A percentile compares a stretch with the other conserved stretches of the same genome.
Evolutionary conservation across 2,888 invertebrate species (phyloP).

Genomic region (Patella depressa): DNA sequence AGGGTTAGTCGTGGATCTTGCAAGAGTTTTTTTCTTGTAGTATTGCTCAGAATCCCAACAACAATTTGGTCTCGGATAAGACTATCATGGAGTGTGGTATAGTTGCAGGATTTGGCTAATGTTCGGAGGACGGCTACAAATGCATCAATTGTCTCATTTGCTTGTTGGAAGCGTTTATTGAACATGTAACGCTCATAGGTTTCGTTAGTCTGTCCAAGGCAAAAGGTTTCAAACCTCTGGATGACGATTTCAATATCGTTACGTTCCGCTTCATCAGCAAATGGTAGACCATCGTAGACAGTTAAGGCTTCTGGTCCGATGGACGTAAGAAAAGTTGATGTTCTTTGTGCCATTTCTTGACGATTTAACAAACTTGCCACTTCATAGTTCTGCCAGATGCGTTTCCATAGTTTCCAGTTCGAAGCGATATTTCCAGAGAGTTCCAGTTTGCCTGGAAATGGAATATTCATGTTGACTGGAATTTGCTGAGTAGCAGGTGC

Average conservation of each 20-base stretch:
- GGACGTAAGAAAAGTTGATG: background rate
- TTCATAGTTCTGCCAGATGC: background rate
- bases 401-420: background rate
- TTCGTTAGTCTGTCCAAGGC: slow-evolving; percentile 14
- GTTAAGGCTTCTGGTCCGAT: slow-evolving; percentile 6
- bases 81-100: slow-evolving; percentile 7
- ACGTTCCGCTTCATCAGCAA: background rate
- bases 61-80: background rate
- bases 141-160: slow-evolving; percentile 7
- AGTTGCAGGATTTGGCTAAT: slow-evolving; percentile 17
- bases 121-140: slow-evolving; percentile 8
- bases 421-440: background rate
- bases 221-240: slow-evolving; percentile 23
- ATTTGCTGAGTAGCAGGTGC: background rate
- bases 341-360: background rate
- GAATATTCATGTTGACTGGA: background rate
- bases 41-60: background rate
- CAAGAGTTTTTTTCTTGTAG: background rate
- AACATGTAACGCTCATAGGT: slow-evolving; percentile 20
- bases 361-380: background rate
- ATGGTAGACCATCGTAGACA: slow-evolving; percentile 11
- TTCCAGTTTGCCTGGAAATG: background rate
- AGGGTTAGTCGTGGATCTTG: background rate
- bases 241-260: slow-evolving; percentile 11
- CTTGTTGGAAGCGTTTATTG: slow-evolving; percentile 6